Base-by-base conservation (phyloP, 2,888 invertebrate genomes). In the Leuctra nigra region DNA sequence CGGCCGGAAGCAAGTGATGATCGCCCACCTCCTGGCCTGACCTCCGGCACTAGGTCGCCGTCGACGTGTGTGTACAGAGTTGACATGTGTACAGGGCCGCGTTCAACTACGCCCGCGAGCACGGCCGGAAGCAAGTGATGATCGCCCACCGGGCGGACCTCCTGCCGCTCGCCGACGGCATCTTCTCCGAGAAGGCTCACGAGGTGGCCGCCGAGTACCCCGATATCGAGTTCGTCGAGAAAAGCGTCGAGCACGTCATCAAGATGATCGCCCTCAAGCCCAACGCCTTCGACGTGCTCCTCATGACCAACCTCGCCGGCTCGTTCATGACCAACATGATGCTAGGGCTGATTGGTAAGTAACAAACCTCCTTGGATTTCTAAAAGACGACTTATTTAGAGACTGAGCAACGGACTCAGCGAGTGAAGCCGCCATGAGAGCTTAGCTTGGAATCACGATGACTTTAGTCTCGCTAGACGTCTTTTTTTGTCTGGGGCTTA, bases 91-190 rank as follows among this genome's bases (percentile, higher is more conserved):
- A 20, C 25, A 50, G 50, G 33, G 33, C 20, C 50, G 82, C 83
- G 2, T 82, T 83, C 65, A 74, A 81, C 20, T 81, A 76, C 67
- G 83, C 83, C 1, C 68, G 68, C 20, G 68, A 68, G 59, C 67
- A 79, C 64, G 72, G 73, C 1, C 67, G 83, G 16, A 80, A 78
- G 66, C 81, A 79, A 66, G 75, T 83, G 16, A 82, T 82, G 0
- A 77, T 80, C 11, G 76, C 84, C 7, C 83, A 84, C 68, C 84
- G 83, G 64, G 80, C 80, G 11, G 80, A 79, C 67, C 81, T 78
- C 64, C 80, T 78, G 80, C 77, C 67, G 69, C 70, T 69, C 38
- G 63, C 69, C 1, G 70, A 71, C 57, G 69, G 71, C 6, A 61
- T 71, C 16, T 72, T 72, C 59, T 57, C 70, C 35, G 62, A 66